Evolutionary conservation across 1,140 invertebrate genomes (phyloP).

Genomic region (Drosophila sp.): DNA sequence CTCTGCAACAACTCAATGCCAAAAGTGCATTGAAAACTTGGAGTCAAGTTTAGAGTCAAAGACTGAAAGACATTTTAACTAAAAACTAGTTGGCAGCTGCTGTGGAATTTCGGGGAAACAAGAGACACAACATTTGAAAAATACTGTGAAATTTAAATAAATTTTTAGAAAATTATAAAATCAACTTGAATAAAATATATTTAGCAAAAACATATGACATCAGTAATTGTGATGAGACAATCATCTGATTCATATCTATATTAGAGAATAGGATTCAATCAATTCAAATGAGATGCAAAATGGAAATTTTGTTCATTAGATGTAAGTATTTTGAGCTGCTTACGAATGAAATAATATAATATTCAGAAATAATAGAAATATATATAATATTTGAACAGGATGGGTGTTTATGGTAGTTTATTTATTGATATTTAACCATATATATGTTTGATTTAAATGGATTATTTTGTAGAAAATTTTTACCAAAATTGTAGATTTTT

Average conservation of each 20-base stretch:
- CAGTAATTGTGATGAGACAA: conserved; percentile 13
- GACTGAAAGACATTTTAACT: conserved; percentile 52
- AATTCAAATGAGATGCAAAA: neutral
- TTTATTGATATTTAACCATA: too few relatives aligned
- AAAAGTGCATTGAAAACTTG: conserved; percentile 74
- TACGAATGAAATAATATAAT: neutral
- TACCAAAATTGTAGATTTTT: too few relatives aligned
- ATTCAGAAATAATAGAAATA: neutral
- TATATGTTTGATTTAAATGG: too few relatives aligned
- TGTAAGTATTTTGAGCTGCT: neutral
- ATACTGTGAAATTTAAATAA: neutral
- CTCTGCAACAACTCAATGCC: conserved; percentile 73
- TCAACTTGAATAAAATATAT: neutral
- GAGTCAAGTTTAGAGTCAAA: conserved; percentile 33
- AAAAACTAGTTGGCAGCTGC: conserved; percentile 32
- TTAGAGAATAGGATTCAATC: conserved; percentile 19
- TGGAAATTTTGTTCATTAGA: neutral
- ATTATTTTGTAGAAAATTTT: too few relatives aligned
- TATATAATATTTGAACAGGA: neutral
- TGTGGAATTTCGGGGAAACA: conserved; percentile 11
- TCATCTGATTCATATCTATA: conserved; percentile 23
- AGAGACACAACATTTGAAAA: neutral
- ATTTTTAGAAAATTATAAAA: neutral
- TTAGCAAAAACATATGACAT: neutral
- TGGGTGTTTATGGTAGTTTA: too few relatives aligned